A percentile compares a stretch with the other conserved stretches of the same genome.
Conservation (phyloP, 2,797 vertebrate species). For the Ataeniobius toweri region DNA sequence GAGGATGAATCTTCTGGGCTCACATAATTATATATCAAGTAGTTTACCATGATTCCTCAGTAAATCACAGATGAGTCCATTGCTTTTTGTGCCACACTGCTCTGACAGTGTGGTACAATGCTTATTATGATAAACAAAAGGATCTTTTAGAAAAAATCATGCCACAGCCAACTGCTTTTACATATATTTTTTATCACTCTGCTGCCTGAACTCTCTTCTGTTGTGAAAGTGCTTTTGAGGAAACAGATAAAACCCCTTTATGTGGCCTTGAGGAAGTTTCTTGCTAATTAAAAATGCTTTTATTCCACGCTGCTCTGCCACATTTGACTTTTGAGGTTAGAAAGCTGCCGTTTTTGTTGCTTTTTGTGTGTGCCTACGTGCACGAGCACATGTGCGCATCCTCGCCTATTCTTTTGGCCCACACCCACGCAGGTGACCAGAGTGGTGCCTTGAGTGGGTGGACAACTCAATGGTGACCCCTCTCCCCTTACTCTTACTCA, state of each 20-base stretch:
- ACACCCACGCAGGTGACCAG: slow-evolving; percentile 77
- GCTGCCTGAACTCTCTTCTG: slow-evolving; percentile 38
- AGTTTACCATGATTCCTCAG: slow-evolving; percentile 54
- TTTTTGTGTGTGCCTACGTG: slow-evolving; percentile 8
- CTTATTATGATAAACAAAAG: slow-evolving; percentile 63
- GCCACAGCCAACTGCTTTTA: slow-evolving; percentile 50
- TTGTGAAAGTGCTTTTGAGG: slow-evolving; percentile 48
- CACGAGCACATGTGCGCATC: slow-evolving; percentile 24
- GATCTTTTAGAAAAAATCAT: slow-evolving; percentile 40
- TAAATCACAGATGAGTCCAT: slow-evolving; percentile 54
- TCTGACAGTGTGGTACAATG: slow-evolving; percentile 53
- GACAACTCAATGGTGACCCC: slow-evolving; percentile 76
- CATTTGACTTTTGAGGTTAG: slow-evolving; percentile 48
- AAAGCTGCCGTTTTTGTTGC: slow-evolving; percentile 32
- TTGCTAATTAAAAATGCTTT: slow-evolving; percentile 59
- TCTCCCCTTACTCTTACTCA: slow-evolving; percentile 34
- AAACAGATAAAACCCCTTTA: slow-evolving; percentile 43
- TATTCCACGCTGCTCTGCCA: slow-evolving; percentile 38
- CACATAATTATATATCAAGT: slow-evolving; percentile 71
- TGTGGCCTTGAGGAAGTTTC: slow-evolving; percentile 57
- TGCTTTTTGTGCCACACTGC: slow-evolving; percentile 49
- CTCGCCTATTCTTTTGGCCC: slow-evolving; percentile 54
- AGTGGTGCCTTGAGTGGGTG: slow-evolving; percentile 76
- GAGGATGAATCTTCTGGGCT: slow-evolving; percentile 65
- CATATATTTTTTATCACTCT: slow-evolving; percentile 35